These are phyloP conservation scores for Hiodon alosoides DNA, from an alignment of 2,113 vertebrate species.

Conservation along the genomic window DNA sequence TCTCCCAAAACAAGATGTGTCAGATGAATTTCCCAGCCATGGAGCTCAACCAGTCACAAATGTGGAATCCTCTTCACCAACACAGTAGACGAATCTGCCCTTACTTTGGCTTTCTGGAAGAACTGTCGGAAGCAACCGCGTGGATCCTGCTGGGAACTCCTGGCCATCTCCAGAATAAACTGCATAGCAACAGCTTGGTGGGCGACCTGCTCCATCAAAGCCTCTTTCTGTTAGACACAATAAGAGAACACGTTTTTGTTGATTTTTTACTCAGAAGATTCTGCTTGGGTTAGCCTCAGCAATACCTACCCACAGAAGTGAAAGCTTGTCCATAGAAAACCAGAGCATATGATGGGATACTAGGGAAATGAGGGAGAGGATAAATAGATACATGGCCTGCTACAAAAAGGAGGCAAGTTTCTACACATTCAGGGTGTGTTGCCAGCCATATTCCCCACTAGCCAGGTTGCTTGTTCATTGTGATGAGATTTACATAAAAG, in stretches of 20 bases:
- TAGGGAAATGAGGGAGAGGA: not conserved
- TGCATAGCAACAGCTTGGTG: slow-evolving; percentile 96
- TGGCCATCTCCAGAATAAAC: slow-evolving; percentile 95
- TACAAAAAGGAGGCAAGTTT: too few relatives aligned
- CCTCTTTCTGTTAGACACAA: slow-evolving; percentile 72
- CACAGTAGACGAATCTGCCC: slow-evolving; percentile 25
- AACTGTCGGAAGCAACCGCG: slow-evolving; percentile 92
- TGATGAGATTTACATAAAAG: too few relatives aligned
- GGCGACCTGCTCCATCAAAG: slow-evolving; percentile 94
- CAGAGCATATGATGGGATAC: not conserved
- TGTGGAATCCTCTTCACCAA: not conserved
- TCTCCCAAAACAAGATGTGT: too few relatives aligned
- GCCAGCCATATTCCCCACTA: too few relatives aligned
- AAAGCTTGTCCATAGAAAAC: not conserved
- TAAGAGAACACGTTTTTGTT: not conserved
- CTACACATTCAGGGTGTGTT: too few relatives aligned
- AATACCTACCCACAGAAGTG: too few relatives aligned
- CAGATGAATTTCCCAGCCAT: too few relatives aligned
- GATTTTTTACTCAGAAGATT: not conserved
- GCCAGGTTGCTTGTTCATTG: too few relatives aligned
- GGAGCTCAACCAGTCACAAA: too few relatives aligned
- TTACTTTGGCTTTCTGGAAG: slow-evolving; percentile 97
- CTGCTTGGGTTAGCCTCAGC: too few relatives aligned
- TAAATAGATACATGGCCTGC: too few relatives aligned
- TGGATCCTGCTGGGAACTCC: slow-evolving; percentile 82